Evolutionary conservation across 2,113 vertebrate species (phyloP), one percentile per base, ranked within the genome.

Genomic region (Ellobius talpinus): DNA sequence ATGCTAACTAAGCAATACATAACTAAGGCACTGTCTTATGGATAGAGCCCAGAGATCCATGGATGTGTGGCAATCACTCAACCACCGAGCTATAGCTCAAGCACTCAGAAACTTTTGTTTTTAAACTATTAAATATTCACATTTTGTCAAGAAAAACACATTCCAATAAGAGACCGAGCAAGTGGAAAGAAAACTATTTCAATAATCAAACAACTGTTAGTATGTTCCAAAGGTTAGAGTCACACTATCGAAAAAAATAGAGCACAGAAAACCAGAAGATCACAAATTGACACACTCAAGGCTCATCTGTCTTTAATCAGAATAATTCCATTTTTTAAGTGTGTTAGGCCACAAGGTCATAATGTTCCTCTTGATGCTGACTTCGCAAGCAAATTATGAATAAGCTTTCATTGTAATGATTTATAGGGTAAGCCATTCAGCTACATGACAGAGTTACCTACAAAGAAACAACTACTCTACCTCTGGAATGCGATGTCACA

Each of bases 241-340:
- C 58, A 95, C 87, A 61, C 8, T 74, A 90, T 87, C 66, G 86
- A 90, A 93, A 95, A 97, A 50, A 58, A 65, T 36, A 96, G 14
- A 94, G 31, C 76, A 78, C 87, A 52, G n/a, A 97, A 23, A 91
- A 89, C 3, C 66, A 91, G 47, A 55, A 68, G 82, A 88, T 91
- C 86, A 92, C 42, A 95, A 73, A 92, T 33, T 58, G 31, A 96
- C 94, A 90, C 36, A n/a, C 78, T 72, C 39, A 29, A 29, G 13
- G n/a, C 52, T 88, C 87, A 88, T 96, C 96, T 95, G 90, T 92
- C 78, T 97, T 96, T 96, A 87, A 90, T 97, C 92, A 96, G 90
- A 96, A 91, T 94, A 96, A 96, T 81, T 96, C 21, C 79, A 95
- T 94, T 79, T 39, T 61, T 79, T 52, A 23, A 79, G 58, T 91